phyloP scores from a whole-genome alignment of 1,140 invertebrate genomes.

The Propsilocerus akamusi region DNA sequence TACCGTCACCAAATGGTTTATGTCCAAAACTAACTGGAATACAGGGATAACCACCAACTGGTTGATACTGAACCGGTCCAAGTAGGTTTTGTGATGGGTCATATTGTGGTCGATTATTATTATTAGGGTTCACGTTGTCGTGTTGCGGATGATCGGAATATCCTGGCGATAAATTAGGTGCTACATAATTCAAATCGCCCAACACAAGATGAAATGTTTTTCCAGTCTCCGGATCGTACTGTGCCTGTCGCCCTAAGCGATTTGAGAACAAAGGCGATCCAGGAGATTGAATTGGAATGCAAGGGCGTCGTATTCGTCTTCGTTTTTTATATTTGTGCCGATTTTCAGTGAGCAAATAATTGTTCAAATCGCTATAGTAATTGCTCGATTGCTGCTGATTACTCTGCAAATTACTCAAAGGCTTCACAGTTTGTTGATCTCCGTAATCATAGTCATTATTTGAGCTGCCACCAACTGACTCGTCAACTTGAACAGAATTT shows the following conservation, averaged over 20 bases:
- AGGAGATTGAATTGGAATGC: background rate
- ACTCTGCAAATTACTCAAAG: background rate
- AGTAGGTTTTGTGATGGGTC: background rate
- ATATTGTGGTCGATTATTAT: background rate
- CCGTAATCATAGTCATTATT: background rate
- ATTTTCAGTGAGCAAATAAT: background rate
- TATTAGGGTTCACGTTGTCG: background rate
- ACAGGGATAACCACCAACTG: background rate
- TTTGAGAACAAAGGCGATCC: background rate
- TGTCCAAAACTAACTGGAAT: background rate
- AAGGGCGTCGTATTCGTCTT: background rate
- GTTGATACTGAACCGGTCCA: background rate
- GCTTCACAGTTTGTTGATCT: background rate
- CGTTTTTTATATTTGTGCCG: background rate
- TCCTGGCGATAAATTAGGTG: background rate
- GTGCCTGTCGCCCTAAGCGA: background rate
- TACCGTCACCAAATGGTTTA: background rate
- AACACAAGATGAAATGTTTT: background rate
- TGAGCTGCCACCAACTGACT: background rate
- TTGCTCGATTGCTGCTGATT: background rate
- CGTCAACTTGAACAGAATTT: background rate
- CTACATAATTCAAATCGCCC: background rate
- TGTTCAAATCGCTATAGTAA: background rate
- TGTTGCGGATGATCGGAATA: background rate
- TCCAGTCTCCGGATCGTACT: background rate